Evolutionary conservation across 2,113 vertebrate species (phyloP), one percentile per base, ranked within the genome.

Genomic region (Acanthisitta chloris): DNA sequence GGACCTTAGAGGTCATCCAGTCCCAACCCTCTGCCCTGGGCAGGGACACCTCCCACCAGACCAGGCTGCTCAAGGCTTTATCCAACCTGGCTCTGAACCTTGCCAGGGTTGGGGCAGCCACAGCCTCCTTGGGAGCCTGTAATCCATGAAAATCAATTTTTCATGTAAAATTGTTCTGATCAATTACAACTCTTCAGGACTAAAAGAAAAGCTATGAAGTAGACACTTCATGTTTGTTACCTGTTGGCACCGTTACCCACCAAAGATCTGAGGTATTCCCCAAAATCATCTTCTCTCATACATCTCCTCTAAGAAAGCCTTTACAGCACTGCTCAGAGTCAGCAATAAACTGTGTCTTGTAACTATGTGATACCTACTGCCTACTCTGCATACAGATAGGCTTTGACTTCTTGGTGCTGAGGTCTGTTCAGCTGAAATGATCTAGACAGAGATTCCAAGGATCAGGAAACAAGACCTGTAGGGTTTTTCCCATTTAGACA

Each of bases 321-420:
- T 42, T 43, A 17, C 23, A 61, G 52, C 57, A 64, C 57, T 86
- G 78, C 61, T 52, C 49, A 34, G 65, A 42, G 20, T 17, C 70
- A 66, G 51, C 38, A 6, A 36, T 23, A 34, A 33, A 17, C 4
- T 7, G 49, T 8, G 57, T 40, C 4, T 23, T 7, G 29, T 2
- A 23, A 58, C 40, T 43, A 31, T 13, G 29, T 18, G 65, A 0
- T 8, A 9, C 0, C 45, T 69, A 10, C 46, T 51, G 23, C 0
- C 54, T 49, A 4, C 65, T 52, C 42, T 19, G 38, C 4, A 2
- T 18, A 5, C 57, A 43, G 18, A 21, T 28, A 16, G 3, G 4
- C 48, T n/a, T 19, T 8, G n/a, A 6, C 70, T 82, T 1, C 21
- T 71, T 57, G 34, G 38, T 12, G 19, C 9, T 38, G 24, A 67